phyloP scores from a whole-genome alignment of 2,797 vertebrate species.

The Eremophila alpestris region DNA sequence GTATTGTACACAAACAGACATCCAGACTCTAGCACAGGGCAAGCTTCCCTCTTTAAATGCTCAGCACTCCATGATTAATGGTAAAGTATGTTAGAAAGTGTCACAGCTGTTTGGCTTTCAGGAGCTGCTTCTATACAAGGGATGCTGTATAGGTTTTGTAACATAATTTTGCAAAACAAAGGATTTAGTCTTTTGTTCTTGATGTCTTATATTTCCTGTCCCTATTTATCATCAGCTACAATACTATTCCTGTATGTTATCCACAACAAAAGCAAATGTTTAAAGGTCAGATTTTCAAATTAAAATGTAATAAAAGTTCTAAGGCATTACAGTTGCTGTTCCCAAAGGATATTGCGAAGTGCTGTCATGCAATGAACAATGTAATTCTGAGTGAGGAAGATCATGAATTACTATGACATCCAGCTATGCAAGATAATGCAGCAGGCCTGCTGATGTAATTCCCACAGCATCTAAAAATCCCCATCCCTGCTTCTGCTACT shows the following conservation, averaged over 20 bases:
- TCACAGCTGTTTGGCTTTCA: not conserved
- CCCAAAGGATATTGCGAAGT: not conserved
- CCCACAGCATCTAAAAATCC: not conserved
- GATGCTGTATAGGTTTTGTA: not conserved
- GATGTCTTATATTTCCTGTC: not conserved
- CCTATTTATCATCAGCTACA: constrained; percentile 5
- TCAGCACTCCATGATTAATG: not conserved
- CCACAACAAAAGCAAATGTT: not conserved
- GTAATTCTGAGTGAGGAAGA: not conserved
- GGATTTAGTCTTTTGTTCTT: not conserved
- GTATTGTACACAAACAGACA: not conserved
- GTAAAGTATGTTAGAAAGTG: not conserved
- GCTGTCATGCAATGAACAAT: not conserved
- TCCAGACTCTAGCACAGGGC: not conserved
- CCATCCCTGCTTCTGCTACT: not conserved
- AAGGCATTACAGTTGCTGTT: not conserved
- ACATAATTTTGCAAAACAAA: not conserved
- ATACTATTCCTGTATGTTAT: not conserved
- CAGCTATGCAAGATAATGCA: not conserved
- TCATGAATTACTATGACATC: not conserved
- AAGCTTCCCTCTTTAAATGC: not conserved
- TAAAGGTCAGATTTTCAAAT: constrained; percentile 27
- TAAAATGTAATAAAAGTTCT: constrained; percentile 13
- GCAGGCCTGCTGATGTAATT: not conserved
- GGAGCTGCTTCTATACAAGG: not conserved